Evolutionary conservation across 2,797 vertebrate species (phyloP).

Genomic region (Trematomus bernacchii): DNA sequence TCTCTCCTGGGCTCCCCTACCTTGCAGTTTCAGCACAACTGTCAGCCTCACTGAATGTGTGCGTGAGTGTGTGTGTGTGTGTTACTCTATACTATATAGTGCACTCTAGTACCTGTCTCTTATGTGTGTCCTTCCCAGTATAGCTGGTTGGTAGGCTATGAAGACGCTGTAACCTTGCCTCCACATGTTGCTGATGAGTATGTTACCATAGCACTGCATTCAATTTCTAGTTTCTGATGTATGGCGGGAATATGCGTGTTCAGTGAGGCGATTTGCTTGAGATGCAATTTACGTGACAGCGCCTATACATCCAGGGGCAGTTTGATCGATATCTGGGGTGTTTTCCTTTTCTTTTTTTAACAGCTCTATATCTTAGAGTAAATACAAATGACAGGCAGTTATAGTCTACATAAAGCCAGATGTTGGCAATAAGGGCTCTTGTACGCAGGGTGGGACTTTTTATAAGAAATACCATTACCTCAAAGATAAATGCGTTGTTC

Average conservation of each 20-base stretch:
- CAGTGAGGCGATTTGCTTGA: constrained; percentile 64
- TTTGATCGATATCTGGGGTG: constrained; percentile 58
- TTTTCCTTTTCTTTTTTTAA: constrained; percentile 33
- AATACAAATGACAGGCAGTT: constrained; percentile 57
- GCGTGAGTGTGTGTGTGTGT: constrained; percentile 14
- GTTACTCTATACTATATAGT: constrained; percentile 41
- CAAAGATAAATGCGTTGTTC: constrained; percentile 40
- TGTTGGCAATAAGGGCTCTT: constrained; percentile 44
- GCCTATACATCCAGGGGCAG: constrained; percentile 57
- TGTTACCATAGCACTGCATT: constrained; percentile 55
- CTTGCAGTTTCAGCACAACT: constrained; percentile 76
- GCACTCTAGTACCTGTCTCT: constrained; percentile 40
- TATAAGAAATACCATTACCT: constrained; percentile 57
- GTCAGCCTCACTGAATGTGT: constrained; percentile 54
- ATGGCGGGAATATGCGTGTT: constrained; percentile 61
- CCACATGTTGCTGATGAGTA: constrained; percentile 72
- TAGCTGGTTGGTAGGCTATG: constrained; percentile 42
- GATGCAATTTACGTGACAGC: constrained; percentile 72
- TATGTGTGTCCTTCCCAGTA: constrained; percentile 68
- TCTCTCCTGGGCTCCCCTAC: constrained; percentile 50
- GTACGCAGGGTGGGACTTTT: constrained; percentile 23
- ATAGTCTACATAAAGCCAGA: constrained; percentile 58
- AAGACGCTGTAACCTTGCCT: constrained; percentile 65
- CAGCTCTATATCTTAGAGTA: constrained; percentile 45
- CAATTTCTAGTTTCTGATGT: constrained; percentile 72